Evolutionary conservation across 2,888 invertebrate genomes (phyloP), one percentile per base, ranked within the genome.

Genomic region (Melanargia galathea): DNA sequence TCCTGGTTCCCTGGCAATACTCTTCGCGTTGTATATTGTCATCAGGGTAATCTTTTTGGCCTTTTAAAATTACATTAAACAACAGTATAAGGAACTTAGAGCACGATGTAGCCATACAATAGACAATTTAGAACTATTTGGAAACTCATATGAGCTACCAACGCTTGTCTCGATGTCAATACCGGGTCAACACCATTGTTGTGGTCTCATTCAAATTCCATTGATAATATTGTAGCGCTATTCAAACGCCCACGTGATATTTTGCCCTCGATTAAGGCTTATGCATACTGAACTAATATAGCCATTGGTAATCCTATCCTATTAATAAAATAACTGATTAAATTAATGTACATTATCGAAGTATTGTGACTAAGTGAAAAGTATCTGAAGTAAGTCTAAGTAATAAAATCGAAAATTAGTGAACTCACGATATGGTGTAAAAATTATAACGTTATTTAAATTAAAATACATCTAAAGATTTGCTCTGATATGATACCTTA

Each of bases 211-310:
- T 67, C 62, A 55, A 70, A 73, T 73, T 70, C 73, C 68, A 70
- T 73, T 73, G 71, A 72, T 72, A 71, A 72, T 65, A 54, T 60
- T 63, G 69, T 73, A 71, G 69, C 68, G 71, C 66, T 70, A 71
- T 69, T 69, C 62, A 68, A 56, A 71, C 71, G 68, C 73, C 73
- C 70, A 76, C 74, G 68, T 68, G 68, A 60, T 65, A 64, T 60
- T 63, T 60, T 46, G 56, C 55, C 59, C 60, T 65, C 46, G 30
- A 60, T 38, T 56, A 59, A 51, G 56, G 30, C 45, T 46, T 46
- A 51, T 18, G 35, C 57, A 54, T 11, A 38, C 40, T 55, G 35
- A 35, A 52, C 52, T 35, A 20, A 52, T 52, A 52, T 13, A 52
- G 33, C 20, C 13, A 18, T 35, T 1, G 11, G 18, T 33, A 20